Evolutionary conservation across 2,888 invertebrate genomes (phyloP), one percentile per base, ranked within the genome.

Genomic region (Ornithoptera priamus): DNA sequence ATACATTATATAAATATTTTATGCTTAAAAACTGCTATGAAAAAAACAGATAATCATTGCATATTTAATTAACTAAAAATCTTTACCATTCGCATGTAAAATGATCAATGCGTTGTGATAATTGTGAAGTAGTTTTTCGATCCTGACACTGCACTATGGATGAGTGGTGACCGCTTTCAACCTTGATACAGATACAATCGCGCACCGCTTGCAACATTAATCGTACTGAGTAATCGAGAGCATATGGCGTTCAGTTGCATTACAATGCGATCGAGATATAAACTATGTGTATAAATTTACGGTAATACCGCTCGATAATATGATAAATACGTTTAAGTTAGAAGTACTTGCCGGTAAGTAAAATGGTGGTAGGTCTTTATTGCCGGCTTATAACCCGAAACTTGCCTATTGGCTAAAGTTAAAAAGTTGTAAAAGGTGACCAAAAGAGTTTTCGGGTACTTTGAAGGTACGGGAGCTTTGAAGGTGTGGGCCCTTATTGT

Each of bases 111-210:
- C 24, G 30, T 36, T 50, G 15, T 66, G 18, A 30, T 67, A 56
- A 56, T 67, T 53, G 56, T 61, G 24, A 18, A 67, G 59, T 66
- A 50, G 53, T 50, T 67, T 67, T 61, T 22, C 58, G 17, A 59
- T 66, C n/a, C 30, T 53, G 24, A n/a, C 22, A 61, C 42, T 17
- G 30, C 30, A 59, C 24, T 71, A 58, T 65, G 62, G 71, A 68
- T 71, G 62, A 68, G 62, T 24, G 58, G 59, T 57, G 67, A 69
- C 62, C 68, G 68, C 65, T 64, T 65, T 57, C 71, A 71, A 70
- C 71, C 71, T 72, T 72, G 71, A 60, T 67, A 69, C 53, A 70
- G 59, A 71, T 65, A 62, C 56, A 60, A 68, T 59, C 62, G 64
- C 64, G 60, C 24, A 36, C 59, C 67, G 57, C 20, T 71, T 59